Evolutionary conservation across 1,140 invertebrate species (phyloP).

Genomic region (Aphaenogaster ashmeadi): DNA sequence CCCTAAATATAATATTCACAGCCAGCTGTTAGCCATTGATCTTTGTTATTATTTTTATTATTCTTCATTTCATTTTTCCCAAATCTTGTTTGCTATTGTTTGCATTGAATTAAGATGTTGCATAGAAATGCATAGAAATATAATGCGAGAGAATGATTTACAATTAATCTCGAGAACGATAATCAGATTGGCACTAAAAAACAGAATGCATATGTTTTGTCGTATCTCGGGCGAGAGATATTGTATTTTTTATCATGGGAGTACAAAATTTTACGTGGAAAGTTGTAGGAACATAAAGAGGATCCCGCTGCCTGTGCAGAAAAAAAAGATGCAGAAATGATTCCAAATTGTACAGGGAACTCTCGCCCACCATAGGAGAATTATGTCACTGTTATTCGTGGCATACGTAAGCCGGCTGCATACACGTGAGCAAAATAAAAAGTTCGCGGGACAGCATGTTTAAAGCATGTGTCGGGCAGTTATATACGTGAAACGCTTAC

Average conservation of each 20-base stretch:
- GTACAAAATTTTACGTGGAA: constrained; percentile 2
- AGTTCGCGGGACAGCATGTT: constrained; percentile 66
- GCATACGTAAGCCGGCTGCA: constrained; percentile 57
- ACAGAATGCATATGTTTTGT: neutral
- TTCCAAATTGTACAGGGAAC: constrained; percentile 61
- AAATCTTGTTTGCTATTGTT: constrained; percentile 65
- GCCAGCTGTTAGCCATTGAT: constrained; percentile 19
- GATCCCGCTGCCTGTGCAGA: neutral
- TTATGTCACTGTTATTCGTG: constrained; percentile 68
- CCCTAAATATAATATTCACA: constrained; percentile 44
- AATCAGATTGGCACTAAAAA: neutral
- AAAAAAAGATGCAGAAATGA: constrained; percentile 51
- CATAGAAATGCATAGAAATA: neutral
- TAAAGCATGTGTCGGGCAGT: constrained; percentile 67
- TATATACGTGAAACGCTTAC: constrained; percentile 71
- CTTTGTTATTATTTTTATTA: constrained; percentile 59
- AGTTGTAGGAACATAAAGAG: constrained; percentile 15
- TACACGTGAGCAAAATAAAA: constrained; percentile 74
- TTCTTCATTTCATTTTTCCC: constrained; percentile 50
- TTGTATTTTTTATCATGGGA: constrained; percentile 50
- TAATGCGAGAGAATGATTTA: neutral
- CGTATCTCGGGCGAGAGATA: neutral
- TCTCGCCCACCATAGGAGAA: constrained; percentile 54
- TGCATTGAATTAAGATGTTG: constrained; percentile 7
- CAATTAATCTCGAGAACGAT: neutral